Conservation (phyloP, 2,888 invertebrate genomes). For the Nomada hirtipes region DNA sequence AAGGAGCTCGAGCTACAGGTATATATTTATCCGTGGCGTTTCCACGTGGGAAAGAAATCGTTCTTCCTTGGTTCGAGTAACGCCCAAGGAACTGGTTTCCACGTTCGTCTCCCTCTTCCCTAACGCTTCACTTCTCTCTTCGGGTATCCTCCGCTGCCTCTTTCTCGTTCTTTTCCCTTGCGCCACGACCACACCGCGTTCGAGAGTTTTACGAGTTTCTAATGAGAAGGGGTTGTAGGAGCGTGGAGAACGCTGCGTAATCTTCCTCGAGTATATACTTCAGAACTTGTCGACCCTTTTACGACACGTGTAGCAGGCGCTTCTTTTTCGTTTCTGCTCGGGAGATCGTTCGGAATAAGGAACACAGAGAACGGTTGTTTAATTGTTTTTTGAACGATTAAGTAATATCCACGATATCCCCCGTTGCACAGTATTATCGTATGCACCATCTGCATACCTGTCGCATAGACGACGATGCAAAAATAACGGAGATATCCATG, state of each 20-base stretch:
- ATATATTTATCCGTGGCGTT: slow-evolving; percentile 69
- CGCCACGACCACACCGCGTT: slow-evolving; percentile 49
- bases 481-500: slow-evolving; percentile 20
- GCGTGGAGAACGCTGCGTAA: slow-evolving; percentile 64
- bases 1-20: slow-evolving; percentile 64
- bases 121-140: slow-evolving; percentile 9
- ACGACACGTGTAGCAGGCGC: slow-evolving; percentile 28
- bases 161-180: slow-evolving; percentile 8
- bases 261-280: slow-evolving; percentile 24
- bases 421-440: neutral
- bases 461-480: neutral
- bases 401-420: neutral
- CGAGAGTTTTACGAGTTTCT: slow-evolving; percentile 75
- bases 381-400: too few species aligned
- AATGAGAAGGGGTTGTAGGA: slow-evolving; percentile 74
- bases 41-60: slow-evolving; percentile 75
- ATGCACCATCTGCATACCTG: neutral
- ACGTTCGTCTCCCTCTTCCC: slow-evolving; percentile 51
- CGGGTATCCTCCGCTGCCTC: slow-evolving; percentile 24
- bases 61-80: slow-evolving; percentile 69
- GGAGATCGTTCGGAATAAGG: too few species aligned
- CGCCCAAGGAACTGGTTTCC: slow-evolving; percentile 76
- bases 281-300: slow-evolving; percentile 40
- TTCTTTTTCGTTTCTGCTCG: neutral
- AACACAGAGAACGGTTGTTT: too few species aligned